These are phyloP conservation scores for Sebastes fasciatus DNA, from an alignment of 2,113 vertebrate genomes.

Conservation along the genomic window DNA sequence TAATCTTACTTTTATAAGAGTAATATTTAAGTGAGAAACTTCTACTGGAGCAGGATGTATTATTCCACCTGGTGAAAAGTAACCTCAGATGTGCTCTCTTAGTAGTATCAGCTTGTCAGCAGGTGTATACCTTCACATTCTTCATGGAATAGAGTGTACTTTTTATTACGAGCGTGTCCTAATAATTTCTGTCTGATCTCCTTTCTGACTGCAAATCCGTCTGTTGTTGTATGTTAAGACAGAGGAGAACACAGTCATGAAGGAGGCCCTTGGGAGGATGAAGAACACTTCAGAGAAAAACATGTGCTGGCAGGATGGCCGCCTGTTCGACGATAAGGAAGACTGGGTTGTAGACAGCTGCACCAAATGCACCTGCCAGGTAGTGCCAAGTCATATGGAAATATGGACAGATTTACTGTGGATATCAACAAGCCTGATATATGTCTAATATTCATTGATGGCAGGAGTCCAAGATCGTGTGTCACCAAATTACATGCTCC, in stretches of 20 bases:
- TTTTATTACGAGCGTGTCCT: constrained; percentile 15
- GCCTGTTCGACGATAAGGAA: constrained; percentile 93
- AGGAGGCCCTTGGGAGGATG: constrained; percentile 91
- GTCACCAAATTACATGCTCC: constrained; percentile 94
- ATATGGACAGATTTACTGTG: background rate
- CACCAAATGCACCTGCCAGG: constrained; percentile 95
- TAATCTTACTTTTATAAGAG: background rate
- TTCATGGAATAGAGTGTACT: background rate
- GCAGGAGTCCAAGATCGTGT: constrained; percentile 95
- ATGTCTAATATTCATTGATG: constrained; percentile 28
- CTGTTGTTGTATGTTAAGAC: constrained; percentile 82
- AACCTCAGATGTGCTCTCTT: constrained; percentile 14
- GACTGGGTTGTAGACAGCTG: constrained; percentile 99
- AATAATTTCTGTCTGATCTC: constrained; percentile 44
- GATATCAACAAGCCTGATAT: constrained; percentile 6
- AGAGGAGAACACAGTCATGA: constrained; percentile 94
- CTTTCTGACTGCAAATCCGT: constrained; percentile 45
- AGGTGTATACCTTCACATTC: constrained; percentile 17
- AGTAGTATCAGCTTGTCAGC: constrained; percentile 34
- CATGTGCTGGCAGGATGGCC: constrained; percentile 97
- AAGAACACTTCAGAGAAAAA: constrained; percentile 90
- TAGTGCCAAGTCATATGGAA: constrained; percentile 66
- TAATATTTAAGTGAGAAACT: background rate
- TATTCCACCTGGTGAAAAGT: constrained; percentile 16
- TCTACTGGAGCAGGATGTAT: background rate